Base-by-base conservation (phyloP, 2,113 vertebrate genomes). In the Bostrychus sinensis region DNA sequence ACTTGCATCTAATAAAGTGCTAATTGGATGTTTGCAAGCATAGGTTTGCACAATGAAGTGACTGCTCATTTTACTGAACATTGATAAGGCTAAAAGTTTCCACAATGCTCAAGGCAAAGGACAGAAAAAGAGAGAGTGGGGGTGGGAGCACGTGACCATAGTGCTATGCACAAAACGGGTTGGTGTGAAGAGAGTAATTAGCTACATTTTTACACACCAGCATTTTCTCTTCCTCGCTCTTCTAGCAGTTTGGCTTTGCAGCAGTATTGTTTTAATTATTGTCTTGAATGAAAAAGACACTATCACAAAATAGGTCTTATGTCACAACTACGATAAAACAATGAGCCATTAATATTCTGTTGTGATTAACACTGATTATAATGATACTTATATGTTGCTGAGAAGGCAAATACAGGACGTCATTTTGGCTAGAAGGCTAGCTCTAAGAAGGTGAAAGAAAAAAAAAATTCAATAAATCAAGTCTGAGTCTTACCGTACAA, bases 1-100 rank as follows among this genome's bases (percentile, higher is more conserved):
- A 38, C 34, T 39, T 3, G 14, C 28, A 61, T 78, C 69, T 75
- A 77, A 79, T 84, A 57, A 79, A 67, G 48, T 42, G 53, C 72
- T 86, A 75, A 79, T 80, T 78, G 66, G 79, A 57, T 37, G 39
- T 38, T 74, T 45, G 34, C 30, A 28, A 62, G 51, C 54, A n/a
- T 32, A 61, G 30, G 53, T 34, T 64, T 68, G 72, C 59, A 54
- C 28, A 62, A 42, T 45, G 13, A 66, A 77, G 42, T 22, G 53
- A 58, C 54, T 67, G 43, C 17, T 26, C 46, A 10, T 75, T 70
- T 69, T 1, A 32, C 30, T 67, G 34, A 51, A 42, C 37, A 11
- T 4, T 20, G 22, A 50, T 51, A 41, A 62, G 61, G 36, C 42
- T 68, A 13, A n/a, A 16, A 3, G 55, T 61, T 59, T 34, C 51